Conservation (phyloP, 2,113 vertebrate genomes). For the Ptyas mucosa region DNA sequence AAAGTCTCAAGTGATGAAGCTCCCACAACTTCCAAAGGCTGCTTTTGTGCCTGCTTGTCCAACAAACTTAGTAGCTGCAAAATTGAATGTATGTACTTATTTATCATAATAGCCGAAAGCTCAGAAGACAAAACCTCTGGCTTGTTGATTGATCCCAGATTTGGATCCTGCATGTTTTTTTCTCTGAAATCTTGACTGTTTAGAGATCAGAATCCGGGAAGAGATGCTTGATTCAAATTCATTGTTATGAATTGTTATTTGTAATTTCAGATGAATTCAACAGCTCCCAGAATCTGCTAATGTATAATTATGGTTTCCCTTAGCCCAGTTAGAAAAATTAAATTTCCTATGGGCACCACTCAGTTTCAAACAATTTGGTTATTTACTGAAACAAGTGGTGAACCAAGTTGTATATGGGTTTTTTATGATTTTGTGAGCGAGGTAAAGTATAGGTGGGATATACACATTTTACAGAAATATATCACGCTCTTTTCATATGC, state of each 20-base stretch:
- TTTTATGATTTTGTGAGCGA: neutral
- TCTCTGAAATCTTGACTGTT: neutral
- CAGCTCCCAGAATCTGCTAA: neutral
- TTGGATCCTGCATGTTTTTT: neutral
- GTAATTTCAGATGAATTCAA: neutral
- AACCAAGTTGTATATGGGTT: neutral
- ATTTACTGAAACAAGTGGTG: neutral
- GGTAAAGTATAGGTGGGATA: neutral
- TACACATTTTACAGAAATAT: neutral
- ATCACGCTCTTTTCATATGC: neutral
- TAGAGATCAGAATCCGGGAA: neutral
- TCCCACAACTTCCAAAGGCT: neutral
- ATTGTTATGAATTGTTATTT: conserved; percentile 1
- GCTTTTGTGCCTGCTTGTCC: neutral
- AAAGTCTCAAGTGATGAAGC: too few species aligned
- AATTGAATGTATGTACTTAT: neutral
- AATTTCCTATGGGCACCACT: neutral
- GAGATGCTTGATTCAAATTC: neutral
- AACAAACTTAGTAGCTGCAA: neutral
- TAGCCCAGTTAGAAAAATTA: neutral
- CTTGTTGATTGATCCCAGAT: neutral
- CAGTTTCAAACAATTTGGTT: neutral
- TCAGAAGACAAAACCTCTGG: neutral
- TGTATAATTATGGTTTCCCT: neutral
- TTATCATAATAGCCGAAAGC: neutral